Evolutionary conservation across 2,113 vertebrate species (phyloP).

Genomic region (Cryptomyrus ogoouensis): DNA sequence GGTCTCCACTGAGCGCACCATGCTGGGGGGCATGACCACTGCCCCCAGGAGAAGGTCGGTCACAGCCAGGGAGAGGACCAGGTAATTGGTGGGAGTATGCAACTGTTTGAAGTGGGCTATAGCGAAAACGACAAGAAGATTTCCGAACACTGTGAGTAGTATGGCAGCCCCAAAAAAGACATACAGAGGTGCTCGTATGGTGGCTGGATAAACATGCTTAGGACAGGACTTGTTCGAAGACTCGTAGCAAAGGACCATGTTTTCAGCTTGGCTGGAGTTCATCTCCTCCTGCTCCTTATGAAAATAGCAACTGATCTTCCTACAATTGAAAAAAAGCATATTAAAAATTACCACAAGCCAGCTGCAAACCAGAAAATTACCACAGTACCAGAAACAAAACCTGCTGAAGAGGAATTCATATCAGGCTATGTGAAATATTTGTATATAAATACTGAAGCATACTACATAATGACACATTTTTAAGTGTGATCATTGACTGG

Average conservation of each 20-base stretch:
- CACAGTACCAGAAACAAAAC: background rate
- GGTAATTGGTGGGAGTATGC: conserved; percentile 33
- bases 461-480: background rate
- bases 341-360: background rate
- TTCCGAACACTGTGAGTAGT: conserved; percentile 24
- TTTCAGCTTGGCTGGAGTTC: conserved; percentile 12
- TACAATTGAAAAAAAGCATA: background rate
- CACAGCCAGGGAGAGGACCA: conserved; percentile 29
- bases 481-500: background rate
- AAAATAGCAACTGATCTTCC: background rate
- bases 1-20: conserved; percentile 17
- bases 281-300: background rate
- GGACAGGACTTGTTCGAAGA: conserved; percentile 15
- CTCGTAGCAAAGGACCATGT: conserved; percentile 8
- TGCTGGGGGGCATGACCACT: conserved; percentile 21
- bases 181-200: conserved; percentile 8
- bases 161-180: background rate
- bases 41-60: conserved; percentile 26
- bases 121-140: conserved; percentile 27
- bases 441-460: background rate
- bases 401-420: background rate
- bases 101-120: conserved; percentile 30
- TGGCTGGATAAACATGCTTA: background rate
- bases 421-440: background rate
- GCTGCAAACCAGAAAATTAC: background rate